These are phyloP conservation scores for Drosophila willistoni DNA, from an alignment of 1,140 invertebrate species.

Conservation along the genomic window DNA sequence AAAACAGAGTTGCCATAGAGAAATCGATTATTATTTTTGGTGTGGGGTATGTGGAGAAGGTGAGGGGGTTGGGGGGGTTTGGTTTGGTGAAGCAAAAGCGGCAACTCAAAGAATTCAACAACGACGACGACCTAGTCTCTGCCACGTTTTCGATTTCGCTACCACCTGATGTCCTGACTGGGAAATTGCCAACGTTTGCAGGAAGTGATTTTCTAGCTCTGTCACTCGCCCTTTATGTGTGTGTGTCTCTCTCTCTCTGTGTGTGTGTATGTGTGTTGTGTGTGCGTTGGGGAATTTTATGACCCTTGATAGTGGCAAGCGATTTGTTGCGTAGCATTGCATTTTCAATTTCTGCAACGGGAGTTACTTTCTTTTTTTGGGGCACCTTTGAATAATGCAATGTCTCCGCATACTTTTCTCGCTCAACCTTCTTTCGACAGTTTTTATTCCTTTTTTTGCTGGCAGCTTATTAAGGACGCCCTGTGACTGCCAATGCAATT, in stretches of 20 bases:
- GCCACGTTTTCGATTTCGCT: slow-evolving; percentile 74
- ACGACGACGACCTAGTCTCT: slow-evolving; percentile 39
- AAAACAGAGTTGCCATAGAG: slow-evolving; percentile 51
- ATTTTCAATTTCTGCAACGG: slow-evolving; percentile 72
- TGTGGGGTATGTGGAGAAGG: neutral
- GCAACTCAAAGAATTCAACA: neutral
- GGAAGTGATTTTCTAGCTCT: slow-evolving; percentile 68
- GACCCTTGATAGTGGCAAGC: slow-evolving; percentile 79
- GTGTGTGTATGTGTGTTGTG: slow-evolving; percentile 19
- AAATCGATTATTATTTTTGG: slow-evolving; percentile 47
- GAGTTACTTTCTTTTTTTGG: slow-evolving; percentile 43
- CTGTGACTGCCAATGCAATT: slow-evolving; percentile 22
- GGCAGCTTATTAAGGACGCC: slow-evolving; percentile 67
- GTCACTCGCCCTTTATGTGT: slow-evolving; percentile 16
- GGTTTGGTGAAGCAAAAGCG: no score
- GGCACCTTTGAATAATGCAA: slow-evolving; percentile 78
- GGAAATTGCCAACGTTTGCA: slow-evolving; percentile 72
- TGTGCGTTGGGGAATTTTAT: slow-evolving; percentile 59
- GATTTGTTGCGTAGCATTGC: slow-evolving; percentile 75
- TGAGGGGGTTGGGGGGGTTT: slow-evolving; percentile 1
- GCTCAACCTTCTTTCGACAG: neutral
- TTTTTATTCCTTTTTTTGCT: slow-evolving; percentile 49
- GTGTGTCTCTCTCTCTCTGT: slow-evolving; percentile 9
- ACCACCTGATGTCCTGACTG: slow-evolving; percentile 59
- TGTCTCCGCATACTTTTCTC: slow-evolving; percentile 18